Conservation (phyloP, 2,797 vertebrate species). For the Botia almorhae region DNA sequence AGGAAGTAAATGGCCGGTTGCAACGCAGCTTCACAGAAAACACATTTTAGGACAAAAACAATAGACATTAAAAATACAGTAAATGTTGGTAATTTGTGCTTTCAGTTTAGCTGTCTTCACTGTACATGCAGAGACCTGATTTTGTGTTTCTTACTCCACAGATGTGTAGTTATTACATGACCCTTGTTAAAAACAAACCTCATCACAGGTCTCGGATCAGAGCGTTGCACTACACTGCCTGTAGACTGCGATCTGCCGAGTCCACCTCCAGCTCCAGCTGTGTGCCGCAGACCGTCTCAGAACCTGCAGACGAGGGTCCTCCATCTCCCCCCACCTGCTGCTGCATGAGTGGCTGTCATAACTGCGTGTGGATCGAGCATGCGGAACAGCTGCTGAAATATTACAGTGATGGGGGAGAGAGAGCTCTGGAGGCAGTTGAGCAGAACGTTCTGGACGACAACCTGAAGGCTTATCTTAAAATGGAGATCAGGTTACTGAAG, state of each 20-base stretch:
- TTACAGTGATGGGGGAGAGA: slow-evolving; percentile 80
- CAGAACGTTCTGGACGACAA: slow-evolving; percentile 86
- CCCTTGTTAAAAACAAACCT: slow-evolving; percentile 25
- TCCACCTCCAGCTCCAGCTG: slow-evolving; percentile 8
- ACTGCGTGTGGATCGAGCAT: slow-evolving; percentile 91
- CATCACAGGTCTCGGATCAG: slow-evolving; percentile 9
- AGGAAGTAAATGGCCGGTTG: too few species aligned
- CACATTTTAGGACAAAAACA: too few species aligned
- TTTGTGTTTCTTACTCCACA: slow-evolving; percentile 45
- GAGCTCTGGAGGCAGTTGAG: slow-evolving; percentile 83
- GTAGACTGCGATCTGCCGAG: slow-evolving; percentile 24
- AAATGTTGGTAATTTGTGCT: neutral
- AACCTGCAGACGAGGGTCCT: neutral
- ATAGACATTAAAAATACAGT: too few species aligned
- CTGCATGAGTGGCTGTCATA: slow-evolving; percentile 94
- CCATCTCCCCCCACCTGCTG: slow-evolving; percentile 83
- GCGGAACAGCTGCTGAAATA: slow-evolving; percentile 82
- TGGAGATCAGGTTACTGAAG: slow-evolving; percentile 86
- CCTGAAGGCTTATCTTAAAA: slow-evolving; percentile 86
- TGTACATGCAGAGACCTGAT: neutral
- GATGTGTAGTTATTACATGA: slow-evolving; percentile 60
- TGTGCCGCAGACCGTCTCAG: neutral
- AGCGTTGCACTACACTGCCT: neutral
- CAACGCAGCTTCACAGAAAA: too few species aligned
- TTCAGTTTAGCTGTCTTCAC: neutral